phyloP scores from a whole-genome alignment of 2,113 vertebrate species.

The Archilochus colubris region DNA sequence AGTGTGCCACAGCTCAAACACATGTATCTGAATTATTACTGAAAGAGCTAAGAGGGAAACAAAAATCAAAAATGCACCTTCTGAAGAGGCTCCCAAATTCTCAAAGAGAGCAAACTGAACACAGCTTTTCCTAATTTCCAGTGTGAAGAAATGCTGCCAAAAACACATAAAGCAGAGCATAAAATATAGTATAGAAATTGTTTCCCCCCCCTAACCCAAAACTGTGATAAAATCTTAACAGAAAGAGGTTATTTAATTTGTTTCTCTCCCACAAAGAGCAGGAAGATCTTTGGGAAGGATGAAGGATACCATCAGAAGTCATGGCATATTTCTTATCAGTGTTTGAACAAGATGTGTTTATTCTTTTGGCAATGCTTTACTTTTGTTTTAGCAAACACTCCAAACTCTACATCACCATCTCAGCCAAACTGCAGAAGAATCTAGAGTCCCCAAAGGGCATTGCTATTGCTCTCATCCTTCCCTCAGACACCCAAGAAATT shows the following conservation, averaged over 20 bases:
- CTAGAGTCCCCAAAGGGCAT: neutral
- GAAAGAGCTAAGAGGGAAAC: neutral
- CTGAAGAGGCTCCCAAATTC: neutral
- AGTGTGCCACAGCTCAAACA: neutral
- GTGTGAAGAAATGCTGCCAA: neutral
- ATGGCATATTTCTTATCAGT: constrained; percentile 19
- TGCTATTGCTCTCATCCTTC: neutral
- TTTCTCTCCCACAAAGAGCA: neutral
- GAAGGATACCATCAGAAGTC: constrained; percentile 9
- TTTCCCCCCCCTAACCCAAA: neutral
- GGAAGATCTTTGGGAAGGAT: constrained; percentile 1
- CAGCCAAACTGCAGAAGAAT: neutral
- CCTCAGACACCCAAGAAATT: neutral
- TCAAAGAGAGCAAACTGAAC: neutral
- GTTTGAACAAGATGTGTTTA: constrained; percentile 12
- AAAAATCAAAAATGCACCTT: neutral
- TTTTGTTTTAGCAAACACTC: constrained; percentile 37
- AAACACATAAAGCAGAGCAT: neutral
- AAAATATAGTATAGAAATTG: neutral
- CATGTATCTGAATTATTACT: neutral
- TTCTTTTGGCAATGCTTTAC: constrained; percentile 18
- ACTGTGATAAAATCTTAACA: constrained; percentile 18
- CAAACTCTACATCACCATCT: neutral
- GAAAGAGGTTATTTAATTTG: constrained; percentile 22
- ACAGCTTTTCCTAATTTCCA: neutral